phyloP scores from a whole-genome alignment of 1,140 invertebrate species.

The Paralvinella palmiformis region DNA sequence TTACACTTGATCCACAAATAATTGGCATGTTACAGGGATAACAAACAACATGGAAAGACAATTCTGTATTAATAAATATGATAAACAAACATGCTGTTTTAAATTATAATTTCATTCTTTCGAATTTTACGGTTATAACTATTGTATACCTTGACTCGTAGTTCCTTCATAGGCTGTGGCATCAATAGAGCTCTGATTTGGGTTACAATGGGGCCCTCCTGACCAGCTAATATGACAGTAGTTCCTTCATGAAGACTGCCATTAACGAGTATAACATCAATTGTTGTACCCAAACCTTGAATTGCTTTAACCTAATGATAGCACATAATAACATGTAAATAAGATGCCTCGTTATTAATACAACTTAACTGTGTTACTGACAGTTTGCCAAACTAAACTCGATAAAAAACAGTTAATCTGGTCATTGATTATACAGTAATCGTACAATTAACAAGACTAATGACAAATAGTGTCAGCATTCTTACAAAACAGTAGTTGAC shows the following conservation, averaged over 20 bases:
- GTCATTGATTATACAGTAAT: background rate
- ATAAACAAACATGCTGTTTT: too few species aligned
- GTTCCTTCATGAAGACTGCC: conserved; percentile 87
- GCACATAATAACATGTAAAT: background rate
- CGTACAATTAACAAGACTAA: background rate
- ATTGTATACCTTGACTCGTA: conserved; percentile 86
- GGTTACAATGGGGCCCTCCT: conserved; percentile 96
- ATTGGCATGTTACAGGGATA: too few species aligned
- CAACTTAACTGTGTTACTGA: too few species aligned
- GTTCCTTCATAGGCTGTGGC: conserved; percentile 94
- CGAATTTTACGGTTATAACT: too few species aligned
- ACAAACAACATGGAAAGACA: too few species aligned
- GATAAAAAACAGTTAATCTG: too few species aligned
- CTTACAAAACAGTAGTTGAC: too few species aligned
- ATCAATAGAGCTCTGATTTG: conserved; percentile 94
- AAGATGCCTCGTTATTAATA: background rate
- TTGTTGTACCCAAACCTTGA: conserved; percentile 93
- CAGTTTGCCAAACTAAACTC: too few species aligned
- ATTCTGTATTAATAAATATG: too few species aligned
- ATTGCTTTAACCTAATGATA: conserved; percentile 79
- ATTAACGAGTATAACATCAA: conserved; percentile 98
- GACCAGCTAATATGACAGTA: conserved; percentile 90
- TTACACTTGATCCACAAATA: too few species aligned
- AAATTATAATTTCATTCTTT: too few species aligned
- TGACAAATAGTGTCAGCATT: background rate